These are phyloP conservation scores for Cecidostiba fungosa DNA, from an alignment of 2,888 invertebrate genomes.

Conservation along the genomic window DNA sequence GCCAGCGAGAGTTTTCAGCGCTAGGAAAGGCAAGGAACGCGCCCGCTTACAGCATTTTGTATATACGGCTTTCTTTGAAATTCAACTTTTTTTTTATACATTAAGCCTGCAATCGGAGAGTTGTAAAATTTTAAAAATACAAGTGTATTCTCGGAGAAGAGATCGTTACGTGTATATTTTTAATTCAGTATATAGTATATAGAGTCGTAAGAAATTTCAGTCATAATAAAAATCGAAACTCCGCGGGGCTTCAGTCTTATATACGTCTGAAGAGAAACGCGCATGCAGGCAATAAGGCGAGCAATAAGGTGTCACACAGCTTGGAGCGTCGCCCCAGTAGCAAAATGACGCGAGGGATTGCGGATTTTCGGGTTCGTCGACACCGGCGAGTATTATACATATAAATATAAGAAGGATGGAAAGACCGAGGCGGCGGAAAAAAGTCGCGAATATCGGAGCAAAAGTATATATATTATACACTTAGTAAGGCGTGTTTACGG, in stretches of 20 bases:
- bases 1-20: slow-evolving; percentile 22
- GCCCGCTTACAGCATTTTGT: neutral
- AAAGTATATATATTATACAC: neutral
- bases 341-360: slow-evolving; percentile 9
- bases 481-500: too few species aligned
- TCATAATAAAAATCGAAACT: neutral
- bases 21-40: slow-evolving; percentile 50
- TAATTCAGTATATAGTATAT: too few species aligned
- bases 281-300: neutral
- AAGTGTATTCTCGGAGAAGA: neutral
- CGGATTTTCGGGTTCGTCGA: slow-evolving; percentile 48
- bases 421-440: slow-evolving; percentile 24
- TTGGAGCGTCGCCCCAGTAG: neutral
- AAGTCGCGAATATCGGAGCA: neutral
- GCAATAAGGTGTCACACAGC: neutral
- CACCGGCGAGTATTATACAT: slow-evolving; percentile 33
- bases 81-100: neutral
- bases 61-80: neutral
- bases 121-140: neutral
- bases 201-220: neutral
- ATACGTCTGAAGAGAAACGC: too few species aligned
- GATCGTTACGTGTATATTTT: neutral
- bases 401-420: slow-evolving; percentile 10
- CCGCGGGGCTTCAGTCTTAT: too few species aligned
- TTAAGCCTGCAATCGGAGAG: neutral